Evolutionary conservation across 2,888 invertebrate genomes (phyloP).

Genomic region (Cheilosia pagana): DNA sequence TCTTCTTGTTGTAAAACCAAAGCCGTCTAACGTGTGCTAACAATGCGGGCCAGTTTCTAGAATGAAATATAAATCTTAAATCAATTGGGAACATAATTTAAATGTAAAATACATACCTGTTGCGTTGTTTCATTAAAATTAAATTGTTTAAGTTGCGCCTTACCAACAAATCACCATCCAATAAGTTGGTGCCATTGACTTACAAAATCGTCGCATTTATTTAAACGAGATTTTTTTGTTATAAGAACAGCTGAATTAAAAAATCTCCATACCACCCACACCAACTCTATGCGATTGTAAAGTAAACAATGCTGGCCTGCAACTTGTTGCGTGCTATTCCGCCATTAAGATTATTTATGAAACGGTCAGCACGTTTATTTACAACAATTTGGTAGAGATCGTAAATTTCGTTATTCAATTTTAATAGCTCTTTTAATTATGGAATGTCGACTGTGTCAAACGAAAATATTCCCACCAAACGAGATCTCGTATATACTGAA

Average conservation of each 20-base stretch:
- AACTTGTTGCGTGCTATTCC: slow-evolving; percentile 5
- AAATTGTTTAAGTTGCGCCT: too few species aligned
- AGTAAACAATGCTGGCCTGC: not conserved
- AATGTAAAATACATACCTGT: too few species aligned
- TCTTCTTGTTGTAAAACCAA: too few species aligned
- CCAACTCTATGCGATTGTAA: too few species aligned
- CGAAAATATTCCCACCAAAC: slow-evolving; percentile 32
- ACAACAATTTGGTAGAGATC: slow-evolving; percentile 27
- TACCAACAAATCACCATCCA: too few species aligned
- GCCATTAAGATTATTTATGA: slow-evolving; percentile 15
- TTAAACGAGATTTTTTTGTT: too few species aligned
- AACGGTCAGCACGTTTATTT: slow-evolving; percentile 20
- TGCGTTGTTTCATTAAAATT: too few species aligned
- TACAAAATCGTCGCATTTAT: not conserved
- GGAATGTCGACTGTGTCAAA: slow-evolving; percentile 12
- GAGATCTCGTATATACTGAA: slow-evolving; percentile 16
- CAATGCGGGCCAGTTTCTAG: too few species aligned
- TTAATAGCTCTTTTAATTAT: slow-evolving; percentile 8
- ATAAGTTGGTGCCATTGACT: not conserved
- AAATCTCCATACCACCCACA: not conserved
- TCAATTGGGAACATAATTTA: too few species aligned
- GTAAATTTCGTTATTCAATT: slow-evolving; percentile 26
- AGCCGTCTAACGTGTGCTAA: too few species aligned
- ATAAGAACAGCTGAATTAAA: too few species aligned
- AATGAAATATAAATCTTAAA: too few species aligned